Percentiles rank a stretch among this genome's conserved stretches.
Conservation (phyloP, 2,113 vertebrate genomes). For the Spilogale gracilis region DNA sequence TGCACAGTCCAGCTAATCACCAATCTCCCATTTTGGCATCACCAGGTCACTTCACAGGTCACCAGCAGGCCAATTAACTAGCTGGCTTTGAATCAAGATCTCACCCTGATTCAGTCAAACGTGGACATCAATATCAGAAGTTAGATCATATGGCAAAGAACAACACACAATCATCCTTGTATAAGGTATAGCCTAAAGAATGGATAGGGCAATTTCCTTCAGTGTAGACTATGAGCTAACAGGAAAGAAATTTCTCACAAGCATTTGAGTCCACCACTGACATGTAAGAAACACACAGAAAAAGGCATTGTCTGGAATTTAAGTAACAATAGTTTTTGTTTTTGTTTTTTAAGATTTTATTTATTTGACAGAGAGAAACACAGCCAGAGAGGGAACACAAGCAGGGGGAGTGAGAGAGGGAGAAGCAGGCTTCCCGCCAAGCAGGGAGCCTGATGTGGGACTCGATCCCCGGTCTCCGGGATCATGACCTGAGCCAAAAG, state of each 20-base stretch:
- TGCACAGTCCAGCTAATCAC: background rate
- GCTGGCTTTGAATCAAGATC: background rate
- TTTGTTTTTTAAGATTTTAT: background rate
- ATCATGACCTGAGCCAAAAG: no score
- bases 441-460: no score
- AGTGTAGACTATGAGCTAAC: background rate
- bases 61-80: background rate
- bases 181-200: background rate
- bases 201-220: background rate
- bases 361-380: no score
- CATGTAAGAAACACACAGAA: background rate
- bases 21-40: background rate
- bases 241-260: background rate
- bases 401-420: no score
- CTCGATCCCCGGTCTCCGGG: no score
- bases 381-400: no score
- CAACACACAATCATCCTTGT: background rate
- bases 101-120: background rate
- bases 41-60: background rate
- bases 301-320: background rate
- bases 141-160: background rate
- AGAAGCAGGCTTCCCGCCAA: no score
- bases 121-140: background rate
- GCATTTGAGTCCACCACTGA: background rate
- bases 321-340: background rate